phyloP scores from a whole-genome alignment of 2,888 invertebrate species.

The Xestia sexstrigata region DNA sequence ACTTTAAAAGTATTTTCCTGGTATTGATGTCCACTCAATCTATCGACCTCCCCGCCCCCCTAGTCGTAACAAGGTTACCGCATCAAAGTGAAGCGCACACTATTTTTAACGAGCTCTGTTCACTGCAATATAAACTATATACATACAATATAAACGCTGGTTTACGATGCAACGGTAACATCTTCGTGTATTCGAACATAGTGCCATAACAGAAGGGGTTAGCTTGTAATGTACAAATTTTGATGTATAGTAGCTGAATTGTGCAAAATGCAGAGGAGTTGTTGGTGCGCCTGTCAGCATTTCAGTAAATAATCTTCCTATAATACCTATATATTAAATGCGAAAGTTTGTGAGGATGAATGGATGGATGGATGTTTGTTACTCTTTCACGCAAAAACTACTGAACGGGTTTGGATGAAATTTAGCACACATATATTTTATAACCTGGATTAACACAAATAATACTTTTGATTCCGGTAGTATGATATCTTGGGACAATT shows the following conservation, averaged over 20 bases:
- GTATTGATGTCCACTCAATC: neutral
- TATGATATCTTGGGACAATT: too few species aligned
- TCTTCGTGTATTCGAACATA: conserved; percentile 37
- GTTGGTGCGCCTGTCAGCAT: neutral
- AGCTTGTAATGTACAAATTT: conserved; percentile 14
- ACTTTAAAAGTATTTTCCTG: neutral
- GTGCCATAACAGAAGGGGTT: conserved; percentile 22
- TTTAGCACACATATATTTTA: too few species aligned
- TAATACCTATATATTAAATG: too few species aligned
- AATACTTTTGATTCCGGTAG: too few species aligned
- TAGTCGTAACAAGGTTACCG: conserved; percentile 55
- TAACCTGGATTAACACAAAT: too few species aligned
- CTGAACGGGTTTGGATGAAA: too few species aligned
- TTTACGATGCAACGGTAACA: conserved; percentile 50
- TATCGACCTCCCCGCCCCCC: conserved; percentile 16
- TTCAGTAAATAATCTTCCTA: neutral
- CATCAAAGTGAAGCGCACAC: conserved; percentile 46
- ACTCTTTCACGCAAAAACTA: too few species aligned
- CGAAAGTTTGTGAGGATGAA: too few species aligned
- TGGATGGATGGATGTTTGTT: too few species aligned
- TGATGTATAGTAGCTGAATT: conserved; percentile 1
- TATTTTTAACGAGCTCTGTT: conserved; percentile 58
- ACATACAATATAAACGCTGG: conserved; percentile 37
- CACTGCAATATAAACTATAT: conserved; percentile 43
- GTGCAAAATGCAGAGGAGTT: neutral